A percentile compares a stretch with the other conserved stretches of the same genome.
These are phyloP conservation scores for Rugalucina vietnamica DNA, from an alignment of 2,888 invertebrate genomes.

Conservation along the genomic window DNA sequence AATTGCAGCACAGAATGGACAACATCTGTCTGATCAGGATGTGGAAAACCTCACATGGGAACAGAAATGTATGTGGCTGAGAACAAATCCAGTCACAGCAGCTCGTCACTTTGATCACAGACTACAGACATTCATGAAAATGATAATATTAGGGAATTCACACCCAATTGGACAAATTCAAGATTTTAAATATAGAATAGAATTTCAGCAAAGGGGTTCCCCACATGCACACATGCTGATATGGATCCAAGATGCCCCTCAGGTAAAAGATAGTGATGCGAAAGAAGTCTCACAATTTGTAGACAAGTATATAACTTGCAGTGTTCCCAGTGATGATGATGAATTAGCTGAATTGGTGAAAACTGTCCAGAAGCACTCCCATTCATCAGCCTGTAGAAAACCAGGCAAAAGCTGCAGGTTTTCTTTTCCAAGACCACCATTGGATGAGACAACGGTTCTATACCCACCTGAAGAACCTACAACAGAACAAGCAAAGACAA, in stretches of 20 bases:
- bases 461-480: conserved; percentile 22
- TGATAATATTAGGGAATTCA: background rate
- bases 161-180: conserved; percentile 49
- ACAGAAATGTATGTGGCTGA: conserved; percentile 28
- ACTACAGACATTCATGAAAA: conserved; percentile 27
- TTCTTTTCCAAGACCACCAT: conserved; percentile 47
- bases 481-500: background rate
- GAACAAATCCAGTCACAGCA: conserved; percentile 62
- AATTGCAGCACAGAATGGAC: conserved; percentile 44
- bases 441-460: conserved; percentile 26
- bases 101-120: conserved; percentile 62
- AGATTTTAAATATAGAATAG: conserved; percentile 60
- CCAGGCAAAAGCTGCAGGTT: conserved; percentile 46
- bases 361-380: conserved; percentile 46
- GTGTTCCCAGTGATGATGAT: conserved; percentile 25
- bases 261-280: conserved; percentile 27
- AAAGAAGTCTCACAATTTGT: conserved; percentile 33
- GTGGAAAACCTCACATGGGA: conserved; percentile 41
- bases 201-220: conserved; percentile 63
- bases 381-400: conserved; percentile 51
- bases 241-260: conserved; percentile 54
- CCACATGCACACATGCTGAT: conserved; percentile 59
- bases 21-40: conserved; percentile 21
- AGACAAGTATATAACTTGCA: conserved; percentile 42
- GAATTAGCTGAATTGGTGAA: background rate